phyloP scores from a whole-genome alignment of 2,113 vertebrate species.

The Lophochroa leadbeateri region DNA sequence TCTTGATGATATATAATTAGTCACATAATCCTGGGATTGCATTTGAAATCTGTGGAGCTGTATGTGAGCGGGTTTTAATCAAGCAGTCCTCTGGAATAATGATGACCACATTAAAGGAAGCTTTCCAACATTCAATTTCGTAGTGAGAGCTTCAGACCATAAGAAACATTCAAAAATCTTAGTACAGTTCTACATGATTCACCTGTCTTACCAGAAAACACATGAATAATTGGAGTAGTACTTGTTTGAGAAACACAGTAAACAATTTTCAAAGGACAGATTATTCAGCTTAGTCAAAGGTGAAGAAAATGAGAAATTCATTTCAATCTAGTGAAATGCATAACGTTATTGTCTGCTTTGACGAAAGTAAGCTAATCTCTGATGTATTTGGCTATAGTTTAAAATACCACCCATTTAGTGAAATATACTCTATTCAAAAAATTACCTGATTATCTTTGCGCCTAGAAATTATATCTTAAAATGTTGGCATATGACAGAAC shows the following conservation, averaged over 20 bases:
- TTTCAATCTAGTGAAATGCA: neutral
- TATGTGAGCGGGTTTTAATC: neutral
- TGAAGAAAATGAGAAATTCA: neutral
- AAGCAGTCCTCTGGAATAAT: neutral
- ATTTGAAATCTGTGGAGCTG: neutral
- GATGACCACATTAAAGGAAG: neutral
- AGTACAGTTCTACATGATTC: neutral
- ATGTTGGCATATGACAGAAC: neutral
- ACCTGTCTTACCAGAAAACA: neutral
- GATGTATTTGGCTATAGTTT: neutral
- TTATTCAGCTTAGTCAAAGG: neutral
- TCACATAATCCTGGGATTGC: neutral
- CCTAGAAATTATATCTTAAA: neutral
- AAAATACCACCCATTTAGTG: neutral
- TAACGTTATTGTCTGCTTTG: neutral
- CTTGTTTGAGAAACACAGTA: neutral
- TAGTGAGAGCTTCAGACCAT: neutral
- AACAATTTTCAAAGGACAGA: neutral
- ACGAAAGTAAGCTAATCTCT: neutral
- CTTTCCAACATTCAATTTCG: neutral
- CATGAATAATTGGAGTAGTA: neutral
- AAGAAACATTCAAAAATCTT: neutral
- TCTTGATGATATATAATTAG: neutral
- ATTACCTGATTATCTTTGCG: neutral
- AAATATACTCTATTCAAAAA: neutral